These are phyloP conservation scores for Cheiracanthium punctorium DNA, from an alignment of 2,888 invertebrate genomes.

Conservation along the genomic window DNA sequence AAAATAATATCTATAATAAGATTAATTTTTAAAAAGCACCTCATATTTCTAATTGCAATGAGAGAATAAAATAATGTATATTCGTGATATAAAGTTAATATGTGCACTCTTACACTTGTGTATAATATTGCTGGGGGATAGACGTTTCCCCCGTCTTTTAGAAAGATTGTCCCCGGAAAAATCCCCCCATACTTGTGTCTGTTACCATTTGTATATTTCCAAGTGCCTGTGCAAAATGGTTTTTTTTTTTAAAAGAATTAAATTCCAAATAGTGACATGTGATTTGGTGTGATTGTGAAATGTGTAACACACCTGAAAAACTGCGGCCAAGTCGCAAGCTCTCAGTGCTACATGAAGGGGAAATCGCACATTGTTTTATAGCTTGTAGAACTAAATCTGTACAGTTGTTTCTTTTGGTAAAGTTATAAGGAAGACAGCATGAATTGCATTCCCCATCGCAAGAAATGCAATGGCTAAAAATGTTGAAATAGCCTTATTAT, in stretches of 20 bases:
- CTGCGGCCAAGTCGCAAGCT: too few relatives aligned
- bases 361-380: slow-evolving; percentile 7
- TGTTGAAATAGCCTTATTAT: too few relatives aligned
- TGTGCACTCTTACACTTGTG: not conserved
- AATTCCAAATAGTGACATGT: slow-evolving; percentile 25
- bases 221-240: slow-evolving; percentile 58
- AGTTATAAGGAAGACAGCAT: too few relatives aligned
- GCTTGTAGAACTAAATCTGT: not conserved
- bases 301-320: not conserved
- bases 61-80: not conserved
- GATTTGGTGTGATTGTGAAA: slow-evolving; percentile 26
- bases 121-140: not conserved
- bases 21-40: too few relatives aligned
- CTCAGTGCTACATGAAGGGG: too few relatives aligned
- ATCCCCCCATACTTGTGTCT: slow-evolving; percentile 14
- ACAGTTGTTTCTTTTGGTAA: not conserved
- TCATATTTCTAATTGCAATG: too few relatives aligned
- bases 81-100: not conserved
- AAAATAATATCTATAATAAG: too few relatives aligned
- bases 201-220: slow-evolving; percentile 49
- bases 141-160: not conserved
- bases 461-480: too few relatives aligned
- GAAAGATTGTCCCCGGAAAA: not conserved
- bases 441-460: too few relatives aligned
- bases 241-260: slow-evolving; percentile 27